These are phyloP conservation scores for Xiphias gladius DNA, from an alignment of 2,113 vertebrate genomes.

Conservation along the genomic window DNA sequence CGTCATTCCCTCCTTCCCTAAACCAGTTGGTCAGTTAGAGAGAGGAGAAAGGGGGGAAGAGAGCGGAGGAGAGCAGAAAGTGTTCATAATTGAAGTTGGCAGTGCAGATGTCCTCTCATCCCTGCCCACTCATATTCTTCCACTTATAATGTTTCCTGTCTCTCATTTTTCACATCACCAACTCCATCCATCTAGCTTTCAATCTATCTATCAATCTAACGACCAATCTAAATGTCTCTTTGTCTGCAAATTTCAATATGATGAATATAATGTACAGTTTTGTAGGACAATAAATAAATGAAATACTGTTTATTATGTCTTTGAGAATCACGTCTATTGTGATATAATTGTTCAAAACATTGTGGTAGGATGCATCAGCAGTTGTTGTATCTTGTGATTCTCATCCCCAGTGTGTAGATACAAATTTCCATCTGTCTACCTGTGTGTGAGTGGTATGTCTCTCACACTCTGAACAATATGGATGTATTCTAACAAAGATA, in stretches of 20 bases:
- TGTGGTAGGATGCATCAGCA: not conserved
- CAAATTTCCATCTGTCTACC: conserved; percentile 17
- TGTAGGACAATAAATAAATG: not conserved
- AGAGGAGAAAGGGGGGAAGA: conserved; percentile 22
- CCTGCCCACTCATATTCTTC: conserved; percentile 52
- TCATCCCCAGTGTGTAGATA: conserved; percentile 14
- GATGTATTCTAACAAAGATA: not conserved
- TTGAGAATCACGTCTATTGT: not conserved
- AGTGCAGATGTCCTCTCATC: conserved; percentile 67
- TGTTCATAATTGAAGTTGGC: conserved; percentile 74
- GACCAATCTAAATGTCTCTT: not conserved
- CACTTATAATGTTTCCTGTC: conserved; percentile 45
- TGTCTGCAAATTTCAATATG: not conserved
- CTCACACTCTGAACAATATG: conserved; percentile 20
- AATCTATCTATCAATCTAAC: not conserved
- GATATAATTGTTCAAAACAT: conserved; percentile 12
- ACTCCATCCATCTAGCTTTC: conserved; percentile 9
- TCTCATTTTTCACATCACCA: conserved; percentile 32
- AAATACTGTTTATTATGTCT: not conserved
- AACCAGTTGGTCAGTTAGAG: conserved; percentile 56
- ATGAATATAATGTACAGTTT: not conserved
- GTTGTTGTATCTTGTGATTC: conserved; percentile 16
- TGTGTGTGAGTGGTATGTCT: conserved; percentile 1
- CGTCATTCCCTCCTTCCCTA: conserved; percentile 22
- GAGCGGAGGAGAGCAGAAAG: conserved; percentile 42